phyloP scores from a whole-genome alignment of 2,797 vertebrate genomes.

The Eremophila alpestris region DNA sequence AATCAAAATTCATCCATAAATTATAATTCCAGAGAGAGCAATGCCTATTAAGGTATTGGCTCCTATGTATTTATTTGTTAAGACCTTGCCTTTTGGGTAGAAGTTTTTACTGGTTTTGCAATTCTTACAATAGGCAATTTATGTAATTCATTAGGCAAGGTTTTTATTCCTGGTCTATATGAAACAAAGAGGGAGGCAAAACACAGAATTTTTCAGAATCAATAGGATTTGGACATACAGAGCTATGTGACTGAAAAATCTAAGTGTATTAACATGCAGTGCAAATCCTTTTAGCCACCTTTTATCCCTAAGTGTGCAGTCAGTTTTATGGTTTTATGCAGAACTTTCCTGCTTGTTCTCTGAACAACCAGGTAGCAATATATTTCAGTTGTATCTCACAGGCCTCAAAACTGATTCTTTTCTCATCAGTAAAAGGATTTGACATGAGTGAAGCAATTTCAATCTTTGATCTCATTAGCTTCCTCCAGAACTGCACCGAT shows the following conservation, averaged over 20 bases:
- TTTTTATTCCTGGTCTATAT: background rate
- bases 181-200: background rate
- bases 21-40: background rate
- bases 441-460: background rate
- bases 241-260: background rate
- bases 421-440: background rate
- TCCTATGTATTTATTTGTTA: background rate
- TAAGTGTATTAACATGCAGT: background rate
- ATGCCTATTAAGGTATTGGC: background rate
- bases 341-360: background rate
- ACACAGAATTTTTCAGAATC: background rate
- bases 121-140: background rate
- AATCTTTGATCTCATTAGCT: background rate
- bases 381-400: background rate
- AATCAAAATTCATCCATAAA: background rate
- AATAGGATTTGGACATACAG: background rate
- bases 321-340: background rate
- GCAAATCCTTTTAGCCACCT: background rate
- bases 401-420: background rate
- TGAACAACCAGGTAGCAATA: background rate
- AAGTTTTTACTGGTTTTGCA: background rate
- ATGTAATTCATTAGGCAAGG: background rate
- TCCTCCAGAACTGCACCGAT: background rate
- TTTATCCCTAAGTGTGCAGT: background rate
- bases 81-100: background rate